Evolutionary conservation across 2,888 invertebrate species (phyloP).

Genomic region (Philaethria dido): DNA sequence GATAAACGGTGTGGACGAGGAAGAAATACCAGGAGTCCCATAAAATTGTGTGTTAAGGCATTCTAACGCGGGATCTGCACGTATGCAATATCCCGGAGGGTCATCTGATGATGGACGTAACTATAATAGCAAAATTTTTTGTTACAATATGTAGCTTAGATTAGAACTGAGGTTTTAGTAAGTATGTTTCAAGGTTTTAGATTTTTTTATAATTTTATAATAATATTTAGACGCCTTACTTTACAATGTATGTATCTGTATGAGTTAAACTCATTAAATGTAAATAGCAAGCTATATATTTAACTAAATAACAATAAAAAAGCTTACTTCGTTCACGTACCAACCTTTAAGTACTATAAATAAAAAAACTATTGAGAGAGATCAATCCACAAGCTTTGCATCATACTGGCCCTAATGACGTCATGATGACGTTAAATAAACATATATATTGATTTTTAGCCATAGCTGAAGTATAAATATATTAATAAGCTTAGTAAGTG

Average conservation of each 20-base stretch:
- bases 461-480: background rate
- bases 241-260: background rate
- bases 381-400: background rate
- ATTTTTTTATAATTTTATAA: background rate
- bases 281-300: too few relatives aligned
- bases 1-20: slow-evolving; percentile 61
- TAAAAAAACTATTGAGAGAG: background rate
- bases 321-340: too few relatives aligned
- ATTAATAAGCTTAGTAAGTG: background rate
- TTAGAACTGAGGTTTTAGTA: too few relatives aligned
- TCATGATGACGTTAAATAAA: background rate
- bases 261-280: too few relatives aligned
- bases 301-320: too few relatives aligned
- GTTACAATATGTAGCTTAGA: background rate
- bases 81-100: slow-evolving; percentile 62
- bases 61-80: slow-evolving; percentile 68
- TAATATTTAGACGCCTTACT: too few relatives aligned
- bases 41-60: slow-evolving; percentile 70
- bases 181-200: background rate
- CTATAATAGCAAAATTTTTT: slow-evolving; percentile 46
- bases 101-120: slow-evolving; percentile 53
- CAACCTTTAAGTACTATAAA: too few relatives aligned
- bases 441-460: background rate
- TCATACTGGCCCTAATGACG: background rate
- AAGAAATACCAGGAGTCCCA: slow-evolving; percentile 62